Percentiles rank a stretch among this genome's conserved stretches.
These are phyloP conservation scores for Sebastes alutus DNA, from an alignment of 2,797 vertebrate species.

Conservation along the genomic window DNA sequence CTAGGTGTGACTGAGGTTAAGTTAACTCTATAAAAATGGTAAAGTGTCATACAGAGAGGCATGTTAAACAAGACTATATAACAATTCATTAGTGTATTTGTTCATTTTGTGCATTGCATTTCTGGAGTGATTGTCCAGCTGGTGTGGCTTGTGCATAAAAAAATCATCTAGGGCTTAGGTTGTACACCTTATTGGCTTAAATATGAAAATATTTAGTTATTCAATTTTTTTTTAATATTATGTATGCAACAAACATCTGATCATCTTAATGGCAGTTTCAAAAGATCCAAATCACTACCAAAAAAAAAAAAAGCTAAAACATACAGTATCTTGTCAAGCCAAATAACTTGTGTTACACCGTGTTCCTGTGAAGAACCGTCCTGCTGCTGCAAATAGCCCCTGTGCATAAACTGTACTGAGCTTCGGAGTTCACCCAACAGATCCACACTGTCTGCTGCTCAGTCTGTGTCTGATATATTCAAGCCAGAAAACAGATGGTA, in stretches of 20 bases:
- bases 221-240: neutral
- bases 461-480: constrained; percentile 29
- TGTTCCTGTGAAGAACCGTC: constrained; percentile 18
- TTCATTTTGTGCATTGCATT: constrained; percentile 37
- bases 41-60: neutral
- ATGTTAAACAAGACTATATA: neutral
- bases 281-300: neutral
- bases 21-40: neutral
- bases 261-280: neutral
- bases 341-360: neutral
- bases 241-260: neutral
- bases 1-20: neutral
- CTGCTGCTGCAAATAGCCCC: constrained; percentile 1
- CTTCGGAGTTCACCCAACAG: constrained; percentile 35
- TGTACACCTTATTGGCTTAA: constrained; percentile 2
- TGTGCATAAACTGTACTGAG: constrained; percentile 6
- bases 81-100: neutral
- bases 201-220: constrained; percentile 2
- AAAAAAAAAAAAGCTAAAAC: neutral
- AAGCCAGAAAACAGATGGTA: constrained; percentile 38
- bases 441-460: constrained; percentile 41
- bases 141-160: neutral
- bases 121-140: constrained; percentile 51
- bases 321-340: neutral
- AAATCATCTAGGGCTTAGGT: neutral